phyloP scores from a whole-genome alignment of 2,888 invertebrate species.

The Drosophila kokeensis region DNA sequence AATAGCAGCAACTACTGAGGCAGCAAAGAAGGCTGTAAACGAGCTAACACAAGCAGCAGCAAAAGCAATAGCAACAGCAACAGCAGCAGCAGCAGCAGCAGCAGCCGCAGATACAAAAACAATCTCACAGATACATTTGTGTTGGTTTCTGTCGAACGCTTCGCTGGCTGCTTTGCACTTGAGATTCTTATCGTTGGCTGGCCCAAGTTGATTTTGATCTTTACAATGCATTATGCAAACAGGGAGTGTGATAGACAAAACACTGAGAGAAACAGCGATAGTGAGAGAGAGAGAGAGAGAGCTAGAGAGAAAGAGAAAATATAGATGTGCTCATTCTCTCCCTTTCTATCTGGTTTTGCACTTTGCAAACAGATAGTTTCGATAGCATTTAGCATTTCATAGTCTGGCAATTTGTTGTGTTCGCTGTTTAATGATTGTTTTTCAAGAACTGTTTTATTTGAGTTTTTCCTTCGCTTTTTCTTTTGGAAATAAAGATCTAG shows the following conservation, averaged over 20 bases:
- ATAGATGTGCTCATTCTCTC: conserved; percentile 10
- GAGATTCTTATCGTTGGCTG: conserved; percentile 75
- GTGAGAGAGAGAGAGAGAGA: neutral
- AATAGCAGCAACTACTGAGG: conserved; percentile 72
- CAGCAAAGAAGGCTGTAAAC: conserved; percentile 70
- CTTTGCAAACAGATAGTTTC: conserved; percentile 29
- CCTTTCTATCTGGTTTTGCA: conserved; percentile 7
- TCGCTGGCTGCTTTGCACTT: conserved; percentile 79
- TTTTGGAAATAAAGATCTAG: conserved; percentile 2
- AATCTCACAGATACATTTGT: conserved; percentile 62
- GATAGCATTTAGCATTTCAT: conserved; percentile 33
- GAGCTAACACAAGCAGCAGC: conserved; percentile 56
- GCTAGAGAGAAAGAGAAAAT: neutral
- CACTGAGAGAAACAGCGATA: conserved; percentile 6
- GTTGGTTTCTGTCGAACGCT: conserved; percentile 75
- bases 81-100: conserved; percentile 33
- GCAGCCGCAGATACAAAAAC: conserved; percentile 29
- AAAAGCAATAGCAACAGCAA: conserved; percentile 21
- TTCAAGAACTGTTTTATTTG: conserved; percentile 46
- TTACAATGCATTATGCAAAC: conserved; percentile 75
- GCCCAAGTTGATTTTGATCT: conserved; percentile 76
- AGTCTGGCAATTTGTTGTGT: conserved; percentile 38
- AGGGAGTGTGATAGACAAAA: conserved; percentile 47
- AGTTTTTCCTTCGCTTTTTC: neutral
- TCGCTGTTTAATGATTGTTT: conserved; percentile 37